Conservation (phyloP, 2,113 vertebrate species). For the Motacilla alba region DNA sequence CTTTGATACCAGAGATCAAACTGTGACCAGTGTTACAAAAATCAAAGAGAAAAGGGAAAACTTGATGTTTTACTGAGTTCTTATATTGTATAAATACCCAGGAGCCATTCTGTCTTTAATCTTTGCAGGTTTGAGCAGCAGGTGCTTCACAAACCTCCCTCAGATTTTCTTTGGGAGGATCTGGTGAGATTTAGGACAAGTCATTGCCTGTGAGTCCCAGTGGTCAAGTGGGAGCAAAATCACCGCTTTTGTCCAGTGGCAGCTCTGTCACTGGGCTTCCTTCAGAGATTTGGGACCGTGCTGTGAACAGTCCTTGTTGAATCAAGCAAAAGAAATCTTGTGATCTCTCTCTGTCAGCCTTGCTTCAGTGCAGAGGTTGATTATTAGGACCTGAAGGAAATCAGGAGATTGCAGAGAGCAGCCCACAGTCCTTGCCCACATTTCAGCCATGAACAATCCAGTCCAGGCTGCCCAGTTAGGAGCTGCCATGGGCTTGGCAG, state of each 20-base stretch:
- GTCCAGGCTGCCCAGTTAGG: neutral
- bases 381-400: neutral
- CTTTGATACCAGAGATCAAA: conserved; percentile 27
- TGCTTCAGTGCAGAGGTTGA: neutral
- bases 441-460: neutral
- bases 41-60: neutral
- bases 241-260: neutral
- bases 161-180: conserved; percentile 69
- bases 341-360: neutral
- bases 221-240: conserved; percentile 17
- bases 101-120: neutral
- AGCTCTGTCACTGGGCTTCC: neutral
- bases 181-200: conserved; percentile 45
- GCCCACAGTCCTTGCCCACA: neutral
- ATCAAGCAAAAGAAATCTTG: neutral
- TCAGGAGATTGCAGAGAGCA: neutral
- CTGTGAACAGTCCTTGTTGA: neutral
- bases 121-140: conserved; percentile 63
- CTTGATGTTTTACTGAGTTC: neutral
- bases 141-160: conserved; percentile 12
- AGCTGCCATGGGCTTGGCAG: neutral
- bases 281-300: neutral
- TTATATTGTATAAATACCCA: neutral
- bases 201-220: conserved; percentile 53
- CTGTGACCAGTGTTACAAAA: neutral